A percentile compares a stretch with the other conserved stretches of the same genome.
phyloP scores from a whole-genome alignment of 1,140 invertebrate species.

The Aphidius gifuensis region DNA sequence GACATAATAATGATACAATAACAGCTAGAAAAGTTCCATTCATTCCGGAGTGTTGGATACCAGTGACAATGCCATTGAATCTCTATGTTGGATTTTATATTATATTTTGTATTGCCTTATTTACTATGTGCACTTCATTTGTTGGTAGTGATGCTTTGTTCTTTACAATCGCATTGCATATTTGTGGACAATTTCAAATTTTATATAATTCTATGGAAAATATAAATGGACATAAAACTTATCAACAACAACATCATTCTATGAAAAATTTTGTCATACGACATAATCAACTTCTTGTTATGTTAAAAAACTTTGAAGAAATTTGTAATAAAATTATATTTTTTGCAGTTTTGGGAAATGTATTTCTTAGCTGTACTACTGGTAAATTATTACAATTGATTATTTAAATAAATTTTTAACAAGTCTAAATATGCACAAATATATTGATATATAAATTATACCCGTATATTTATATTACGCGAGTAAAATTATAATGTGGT shows the following conservation, averaged over 20 bases:
- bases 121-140: conserved; percentile 15
- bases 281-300: conserved; percentile 19
- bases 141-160: conserved; percentile 23
- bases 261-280: conserved; percentile 9
- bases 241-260: not conserved
- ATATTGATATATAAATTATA: too few relatives aligned
- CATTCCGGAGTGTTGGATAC: conserved; percentile 20
- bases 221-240: not conserved
- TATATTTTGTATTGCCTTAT: conserved; percentile 12
- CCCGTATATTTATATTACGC: too few relatives aligned
- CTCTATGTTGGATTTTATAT: conserved; percentile 12
- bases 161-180: conserved; percentile 20
- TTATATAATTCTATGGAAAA: conserved; percentile 1
- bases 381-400: conserved; percentile 3
- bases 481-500: too few relatives aligned
- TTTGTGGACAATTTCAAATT: conserved; percentile 24
- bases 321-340: conserved; percentile 23
- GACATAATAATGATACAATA: too few relatives aligned
- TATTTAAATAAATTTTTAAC: too few relatives aligned
- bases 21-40: conserved; percentile 3
- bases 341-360: conserved; percentile 12
- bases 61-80: not conserved
- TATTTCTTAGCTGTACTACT: conserved; percentile 14
- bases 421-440: too few relatives aligned
- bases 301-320: conserved; percentile 21